Conservation (phyloP, 2,797 vertebrate species). For the Malurus splendens region DNA sequence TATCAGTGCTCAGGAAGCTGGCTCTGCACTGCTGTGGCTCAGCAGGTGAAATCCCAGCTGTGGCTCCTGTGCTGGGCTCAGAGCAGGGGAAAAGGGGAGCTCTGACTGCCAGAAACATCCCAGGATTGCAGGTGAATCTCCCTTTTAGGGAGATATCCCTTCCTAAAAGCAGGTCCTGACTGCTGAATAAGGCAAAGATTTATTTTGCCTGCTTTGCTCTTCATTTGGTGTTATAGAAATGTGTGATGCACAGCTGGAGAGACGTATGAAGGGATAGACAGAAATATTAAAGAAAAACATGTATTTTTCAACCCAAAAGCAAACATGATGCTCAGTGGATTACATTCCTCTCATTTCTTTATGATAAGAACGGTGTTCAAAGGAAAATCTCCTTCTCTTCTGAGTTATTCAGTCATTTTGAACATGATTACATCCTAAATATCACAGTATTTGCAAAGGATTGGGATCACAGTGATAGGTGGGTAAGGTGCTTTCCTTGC, state of each 20-base stretch:
- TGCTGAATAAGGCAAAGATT: not conserved
- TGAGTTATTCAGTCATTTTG: constrained; percentile 13
- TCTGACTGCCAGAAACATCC: not conserved
- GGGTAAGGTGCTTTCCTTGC: constrained; percentile 4
- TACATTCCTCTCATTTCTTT: constrained; percentile 28
- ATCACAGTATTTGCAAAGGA: constrained; percentile 30
- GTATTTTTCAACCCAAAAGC: constrained; percentile 20
- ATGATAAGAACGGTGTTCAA: constrained; percentile 24
- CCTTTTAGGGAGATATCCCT: not conserved
- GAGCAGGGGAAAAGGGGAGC: accelerated
- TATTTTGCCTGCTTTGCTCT: not conserved
- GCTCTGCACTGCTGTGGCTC: not conserved
- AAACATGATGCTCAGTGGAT: constrained; percentile 28
- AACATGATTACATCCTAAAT: constrained; percentile 23
- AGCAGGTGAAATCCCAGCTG: not conserved
- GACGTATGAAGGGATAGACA: not conserved
- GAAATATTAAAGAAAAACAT: not conserved
- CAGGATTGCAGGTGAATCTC: not conserved
- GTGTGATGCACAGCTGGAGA: not conserved
- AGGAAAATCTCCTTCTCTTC: constrained; percentile 13
- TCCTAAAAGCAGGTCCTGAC: not conserved
- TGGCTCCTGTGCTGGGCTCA: accelerated
- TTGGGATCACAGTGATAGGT: not conserved
- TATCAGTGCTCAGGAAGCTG: not conserved
- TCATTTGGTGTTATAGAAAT: not conserved